Evolutionary conservation across 2,888 invertebrate species (phyloP).

Genomic region (Oscheius sp.): DNA sequence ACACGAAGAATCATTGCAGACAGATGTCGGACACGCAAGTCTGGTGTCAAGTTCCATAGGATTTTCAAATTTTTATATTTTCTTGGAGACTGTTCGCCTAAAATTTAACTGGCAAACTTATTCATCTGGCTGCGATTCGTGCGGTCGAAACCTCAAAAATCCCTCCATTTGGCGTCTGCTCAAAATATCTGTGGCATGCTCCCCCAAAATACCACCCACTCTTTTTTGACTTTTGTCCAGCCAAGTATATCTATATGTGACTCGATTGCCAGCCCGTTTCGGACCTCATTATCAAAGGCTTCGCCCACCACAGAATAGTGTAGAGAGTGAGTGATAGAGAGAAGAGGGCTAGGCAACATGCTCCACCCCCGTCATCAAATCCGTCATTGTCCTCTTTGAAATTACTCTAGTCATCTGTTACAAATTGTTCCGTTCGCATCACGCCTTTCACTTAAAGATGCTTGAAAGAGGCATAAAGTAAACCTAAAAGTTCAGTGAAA

Average conservation of each 20-base stretch:
- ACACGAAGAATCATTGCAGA: no score
- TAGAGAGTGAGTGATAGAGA: no score
- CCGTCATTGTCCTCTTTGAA: slow-evolving; percentile 19
- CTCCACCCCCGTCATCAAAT: slow-evolving; percentile 21
- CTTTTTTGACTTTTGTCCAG: not conserved
- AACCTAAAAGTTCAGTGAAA: no score
- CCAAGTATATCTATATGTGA: not conserved
- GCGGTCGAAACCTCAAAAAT: no score
- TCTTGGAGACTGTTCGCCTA: no score
- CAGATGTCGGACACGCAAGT: slow-evolving; percentile 7
- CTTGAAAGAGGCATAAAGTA: not conserved
- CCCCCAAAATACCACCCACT: slow-evolving; percentile 21
- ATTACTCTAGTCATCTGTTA: slow-evolving; percentile 24
- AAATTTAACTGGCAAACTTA: no score
- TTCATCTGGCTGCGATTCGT: no score
- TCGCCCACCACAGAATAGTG: slow-evolving; percentile 23
- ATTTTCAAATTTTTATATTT: no score
- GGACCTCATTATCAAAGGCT: slow-evolving; percentile 32
- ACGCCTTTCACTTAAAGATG: not conserved
- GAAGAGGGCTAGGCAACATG: not conserved
- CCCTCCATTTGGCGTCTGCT: no score
- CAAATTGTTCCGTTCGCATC: slow-evolving; percentile 12
- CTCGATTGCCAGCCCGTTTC: slow-evolving; percentile 24
- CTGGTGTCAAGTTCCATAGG: slow-evolving; percentile 13
- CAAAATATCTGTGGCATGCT: no score